Conservation (phyloP, 2,113 vertebrate species). For the Parotia lawesii region DNA sequence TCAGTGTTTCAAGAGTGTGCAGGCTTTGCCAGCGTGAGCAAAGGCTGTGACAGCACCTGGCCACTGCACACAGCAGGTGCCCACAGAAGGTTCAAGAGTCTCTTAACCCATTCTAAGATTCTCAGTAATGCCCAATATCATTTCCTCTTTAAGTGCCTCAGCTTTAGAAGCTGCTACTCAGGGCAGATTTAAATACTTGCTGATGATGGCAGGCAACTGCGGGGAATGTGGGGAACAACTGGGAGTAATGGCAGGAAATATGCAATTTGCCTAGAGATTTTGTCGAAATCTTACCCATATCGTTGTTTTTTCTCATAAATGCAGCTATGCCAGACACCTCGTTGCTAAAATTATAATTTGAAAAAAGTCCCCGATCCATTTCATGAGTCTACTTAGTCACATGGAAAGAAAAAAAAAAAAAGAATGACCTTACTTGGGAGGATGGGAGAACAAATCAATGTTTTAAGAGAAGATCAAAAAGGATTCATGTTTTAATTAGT, state of each 20-base stretch:
- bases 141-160: not conserved
- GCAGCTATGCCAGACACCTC: not conserved
- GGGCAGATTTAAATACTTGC: not conserved
- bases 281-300: not conserved
- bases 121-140: fast-evolving
- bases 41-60: not conserved
- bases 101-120: not conserved
- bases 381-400: not conserved
- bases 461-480: constrained; percentile 9
- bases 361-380: not conserved
- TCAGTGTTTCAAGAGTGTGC: fast-evolving
- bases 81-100: not conserved
- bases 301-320: not conserved
- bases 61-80: fast-evolving
- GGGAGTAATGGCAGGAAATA: not conserved
- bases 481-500: not conserved
- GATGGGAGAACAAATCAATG: not conserved
- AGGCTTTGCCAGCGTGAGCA: not conserved
- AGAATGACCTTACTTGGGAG: not conserved
- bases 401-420: not conserved
- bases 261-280: not conserved
- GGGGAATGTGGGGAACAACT: not conserved
- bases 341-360: not conserved
- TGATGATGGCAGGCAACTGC: not conserved
- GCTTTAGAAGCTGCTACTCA: not conserved